Evolutionary conservation across 2,113 vertebrate species (phyloP).

Genomic region (Spea multiplicata): DNA sequence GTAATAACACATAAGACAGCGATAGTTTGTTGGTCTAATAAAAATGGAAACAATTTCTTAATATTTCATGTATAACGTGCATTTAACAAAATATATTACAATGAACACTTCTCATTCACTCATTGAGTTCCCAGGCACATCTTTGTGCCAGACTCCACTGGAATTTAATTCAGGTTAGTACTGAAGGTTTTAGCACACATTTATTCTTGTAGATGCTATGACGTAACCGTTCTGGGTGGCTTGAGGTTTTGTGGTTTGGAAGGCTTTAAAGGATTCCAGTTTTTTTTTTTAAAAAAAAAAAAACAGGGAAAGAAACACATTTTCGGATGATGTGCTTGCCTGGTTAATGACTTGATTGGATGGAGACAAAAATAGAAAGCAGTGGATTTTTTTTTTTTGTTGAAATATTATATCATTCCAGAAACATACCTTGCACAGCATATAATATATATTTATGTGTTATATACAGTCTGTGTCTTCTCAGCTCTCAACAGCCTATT

Average conservation of each 20-base stretch:
- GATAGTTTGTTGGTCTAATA: too few relatives aligned
- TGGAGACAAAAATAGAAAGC: neutral
- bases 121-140: neutral
- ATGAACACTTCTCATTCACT: neutral
- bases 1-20: too few relatives aligned
- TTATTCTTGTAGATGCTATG: neutral
- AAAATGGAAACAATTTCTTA: too few relatives aligned
- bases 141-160: neutral
- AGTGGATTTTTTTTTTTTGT: neutral
- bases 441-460: too few relatives aligned
- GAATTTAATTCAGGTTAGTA: neutral
- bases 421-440: neutral
- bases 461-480: too few relatives aligned
- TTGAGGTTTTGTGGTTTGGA: slow-evolving; percentile 11
- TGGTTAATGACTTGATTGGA: neutral
- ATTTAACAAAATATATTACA: neutral
- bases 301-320: neutral
- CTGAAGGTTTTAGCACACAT: neutral
- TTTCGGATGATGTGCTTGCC: slow-evolving; percentile 2
- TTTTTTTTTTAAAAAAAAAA: neutral
- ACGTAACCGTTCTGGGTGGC: slow-evolving; percentile 11
- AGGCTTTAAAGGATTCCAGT: neutral
- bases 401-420: neutral
- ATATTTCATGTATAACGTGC: too few relatives aligned
- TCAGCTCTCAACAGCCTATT: too few relatives aligned